These are phyloP conservation scores for Porites divaricata DNA, from an alignment of 92 coral and sea anemone genomes.

Conservation along the genomic window DNA sequence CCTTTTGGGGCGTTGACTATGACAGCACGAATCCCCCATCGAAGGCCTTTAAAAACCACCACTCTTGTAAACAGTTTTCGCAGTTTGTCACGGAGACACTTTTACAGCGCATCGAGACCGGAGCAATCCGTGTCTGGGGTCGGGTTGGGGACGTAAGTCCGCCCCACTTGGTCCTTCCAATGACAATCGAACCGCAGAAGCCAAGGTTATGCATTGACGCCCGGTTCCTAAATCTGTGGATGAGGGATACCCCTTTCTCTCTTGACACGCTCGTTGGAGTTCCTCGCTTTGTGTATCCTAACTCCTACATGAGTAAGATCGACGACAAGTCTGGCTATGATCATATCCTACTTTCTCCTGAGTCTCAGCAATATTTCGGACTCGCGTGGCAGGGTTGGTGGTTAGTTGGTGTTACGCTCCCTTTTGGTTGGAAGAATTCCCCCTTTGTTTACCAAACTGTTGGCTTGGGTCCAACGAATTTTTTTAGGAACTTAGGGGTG, in stretches of 20 bases:
- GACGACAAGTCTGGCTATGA: neutral
- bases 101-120: conserved; percentile 30
- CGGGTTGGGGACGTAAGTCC: conserved; percentile 35
- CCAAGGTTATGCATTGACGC: conserved; percentile 7
- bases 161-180: conserved; percentile 43
- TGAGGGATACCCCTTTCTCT: conserved; percentile 12
- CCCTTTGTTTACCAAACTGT: conserved; percentile 38
- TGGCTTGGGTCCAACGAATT: conserved; percentile 28
- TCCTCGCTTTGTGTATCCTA: neutral
- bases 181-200: conserved; percentile 26
- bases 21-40: conserved; percentile 37
- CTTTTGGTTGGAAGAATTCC: conserved; percentile 57
- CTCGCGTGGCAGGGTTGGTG: neutral
- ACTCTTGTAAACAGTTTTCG: conserved; percentile 51
- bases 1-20: conserved; percentile 40
- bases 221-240: neutral
- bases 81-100: conserved; percentile 39
- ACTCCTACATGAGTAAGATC: neutral
- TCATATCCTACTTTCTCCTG: conserved; percentile 1
- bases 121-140: conserved; percentile 50
- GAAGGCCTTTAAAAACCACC: conserved; percentile 40
- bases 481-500: conserved; percentile 46
- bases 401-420: neutral
- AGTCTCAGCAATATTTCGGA: neutral
- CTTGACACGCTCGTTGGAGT: conserved; percentile 9